Percentiles rank a stretch among this genome's conserved stretches.
Conservation (phyloP, 92 coral and sea anemone genomes). For the Epizoanthus stellaris region DNA sequence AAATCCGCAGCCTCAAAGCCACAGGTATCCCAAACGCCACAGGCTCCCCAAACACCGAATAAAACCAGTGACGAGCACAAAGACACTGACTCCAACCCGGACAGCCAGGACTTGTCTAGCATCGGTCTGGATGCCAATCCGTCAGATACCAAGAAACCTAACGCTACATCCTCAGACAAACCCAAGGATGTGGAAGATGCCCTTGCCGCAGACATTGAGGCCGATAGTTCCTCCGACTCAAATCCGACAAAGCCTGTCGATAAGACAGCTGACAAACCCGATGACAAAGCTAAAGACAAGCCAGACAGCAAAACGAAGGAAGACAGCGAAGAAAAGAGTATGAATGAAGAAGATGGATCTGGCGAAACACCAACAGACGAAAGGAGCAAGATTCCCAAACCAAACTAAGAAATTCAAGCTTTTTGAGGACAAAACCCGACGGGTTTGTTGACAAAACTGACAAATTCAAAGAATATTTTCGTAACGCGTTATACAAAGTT, state of each 20-base stretch:
- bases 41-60: slow-evolving; percentile 23
- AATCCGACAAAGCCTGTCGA: background rate
- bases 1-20: background rate
- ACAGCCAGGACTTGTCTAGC: slow-evolving; percentile 37
- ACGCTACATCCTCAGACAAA: background rate
- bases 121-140: background rate
- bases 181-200: background rate
- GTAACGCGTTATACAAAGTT: background rate
- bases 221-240: background rate
- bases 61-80: background rate
- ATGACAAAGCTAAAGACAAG: slow-evolving; percentile 8
- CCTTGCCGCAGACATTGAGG: slow-evolving; percentile 6
- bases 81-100: background rate
- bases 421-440: background rate
- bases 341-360: slow-evolving; percentile 27
- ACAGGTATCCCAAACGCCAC: background rate
- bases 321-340: slow-evolving; percentile 9
- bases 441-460: background rate
- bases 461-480: slow-evolving; percentile 13
- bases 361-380: slow-evolving; percentile 11
- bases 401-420: background rate
- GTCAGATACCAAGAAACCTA: background rate
- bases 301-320: background rate
- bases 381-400: slow-evolving; percentile 3
- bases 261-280: slow-evolving; percentile 11